Evolutionary conservation across 2,113 vertebrate genomes (phyloP).

Genomic region (Tor tambroides): DNA sequence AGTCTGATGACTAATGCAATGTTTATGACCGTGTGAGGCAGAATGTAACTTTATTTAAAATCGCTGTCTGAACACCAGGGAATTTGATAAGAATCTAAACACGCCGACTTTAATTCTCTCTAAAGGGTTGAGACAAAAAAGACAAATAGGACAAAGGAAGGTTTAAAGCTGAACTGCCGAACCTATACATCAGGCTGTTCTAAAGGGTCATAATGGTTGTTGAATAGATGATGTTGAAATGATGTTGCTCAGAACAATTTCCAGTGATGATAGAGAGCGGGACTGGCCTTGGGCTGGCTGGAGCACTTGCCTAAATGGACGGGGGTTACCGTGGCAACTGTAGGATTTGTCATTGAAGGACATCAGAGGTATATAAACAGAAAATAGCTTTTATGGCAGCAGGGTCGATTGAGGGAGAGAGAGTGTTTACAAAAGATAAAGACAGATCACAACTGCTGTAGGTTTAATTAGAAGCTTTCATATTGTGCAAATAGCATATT

Average conservation of each 20-base stretch:
- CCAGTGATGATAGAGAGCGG: background rate
- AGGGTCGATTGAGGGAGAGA: background rate
- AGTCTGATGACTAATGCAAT: constrained; percentile 21
- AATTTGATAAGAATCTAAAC: constrained; percentile 6
- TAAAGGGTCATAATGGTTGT: background rate
- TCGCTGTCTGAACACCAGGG: background rate
- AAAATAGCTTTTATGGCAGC: constrained; percentile 17
- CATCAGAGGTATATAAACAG: constrained; percentile 50
- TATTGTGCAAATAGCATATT: constrained; percentile 12
- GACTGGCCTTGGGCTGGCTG: constrained; percentile 2
- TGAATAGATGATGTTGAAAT: constrained; percentile 8
- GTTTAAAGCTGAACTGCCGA: background rate
- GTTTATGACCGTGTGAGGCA: constrained; percentile 28
- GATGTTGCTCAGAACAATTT: constrained; percentile 1
- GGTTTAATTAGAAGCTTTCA: constrained; percentile 23
- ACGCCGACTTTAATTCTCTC: background rate
- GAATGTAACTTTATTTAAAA: constrained; percentile 7
- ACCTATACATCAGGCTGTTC: background rate
- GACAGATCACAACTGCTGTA: constrained; percentile 4
- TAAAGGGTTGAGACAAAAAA: background rate
- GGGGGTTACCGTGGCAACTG: constrained; percentile 62
- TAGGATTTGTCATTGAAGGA: constrained; percentile 51
- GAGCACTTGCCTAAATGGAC: background rate
- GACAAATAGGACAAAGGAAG: background rate
- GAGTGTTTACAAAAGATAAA: constrained; percentile 17